Percentiles rank a stretch among this genome's conserved stretches.
Conservation (phyloP, 1,140 invertebrate genomes). For the Colletes gigas region DNA sequence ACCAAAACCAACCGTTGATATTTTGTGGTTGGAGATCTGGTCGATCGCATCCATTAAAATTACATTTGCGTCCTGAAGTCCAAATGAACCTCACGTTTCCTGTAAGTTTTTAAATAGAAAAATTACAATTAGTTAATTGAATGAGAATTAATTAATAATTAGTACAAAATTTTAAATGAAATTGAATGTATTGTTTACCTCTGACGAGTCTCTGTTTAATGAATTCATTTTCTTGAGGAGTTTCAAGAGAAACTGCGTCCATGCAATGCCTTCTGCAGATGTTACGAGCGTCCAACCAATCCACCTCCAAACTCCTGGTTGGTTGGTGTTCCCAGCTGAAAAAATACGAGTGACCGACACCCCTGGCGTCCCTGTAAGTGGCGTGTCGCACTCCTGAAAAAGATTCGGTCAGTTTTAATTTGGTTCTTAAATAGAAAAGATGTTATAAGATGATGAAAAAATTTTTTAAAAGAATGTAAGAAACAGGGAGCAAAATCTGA, state of each 20-base stretch:
- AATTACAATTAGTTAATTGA: background rate
- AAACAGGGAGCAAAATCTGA: no score
- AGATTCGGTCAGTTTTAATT: background rate
- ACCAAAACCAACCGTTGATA: slow-evolving; percentile 97
- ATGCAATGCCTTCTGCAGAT: slow-evolving; percentile 96
- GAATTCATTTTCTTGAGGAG: slow-evolving; percentile 94
- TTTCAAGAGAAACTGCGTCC: slow-evolving; percentile 95
- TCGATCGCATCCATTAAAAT: slow-evolving; percentile 94
- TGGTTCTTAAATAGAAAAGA: no score
- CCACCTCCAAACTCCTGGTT: slow-evolving; percentile 92
- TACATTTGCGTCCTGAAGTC: slow-evolving; percentile 95
- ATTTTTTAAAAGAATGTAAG: no score
- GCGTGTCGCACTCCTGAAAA: slow-evolving; percentile 90
- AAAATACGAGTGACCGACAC: slow-evolving; percentile 94
- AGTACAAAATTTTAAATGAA: no score
- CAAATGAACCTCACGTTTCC: slow-evolving; percentile 89
- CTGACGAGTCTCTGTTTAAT: slow-evolving; percentile 91
- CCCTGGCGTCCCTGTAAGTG: slow-evolving; percentile 91
- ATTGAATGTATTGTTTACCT: slow-evolving; percentile 68
- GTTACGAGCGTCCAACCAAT: slow-evolving; percentile 94
- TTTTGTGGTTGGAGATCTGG: slow-evolving; percentile 93
- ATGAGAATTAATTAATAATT: no score
- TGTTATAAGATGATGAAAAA: no score
- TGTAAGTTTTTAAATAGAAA: slow-evolving; percentile 46
- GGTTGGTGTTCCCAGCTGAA: slow-evolving; percentile 95